Evolutionary conservation across 2,888 invertebrate species (phyloP).

Genomic region (Trichopoda pennipes): DNA sequence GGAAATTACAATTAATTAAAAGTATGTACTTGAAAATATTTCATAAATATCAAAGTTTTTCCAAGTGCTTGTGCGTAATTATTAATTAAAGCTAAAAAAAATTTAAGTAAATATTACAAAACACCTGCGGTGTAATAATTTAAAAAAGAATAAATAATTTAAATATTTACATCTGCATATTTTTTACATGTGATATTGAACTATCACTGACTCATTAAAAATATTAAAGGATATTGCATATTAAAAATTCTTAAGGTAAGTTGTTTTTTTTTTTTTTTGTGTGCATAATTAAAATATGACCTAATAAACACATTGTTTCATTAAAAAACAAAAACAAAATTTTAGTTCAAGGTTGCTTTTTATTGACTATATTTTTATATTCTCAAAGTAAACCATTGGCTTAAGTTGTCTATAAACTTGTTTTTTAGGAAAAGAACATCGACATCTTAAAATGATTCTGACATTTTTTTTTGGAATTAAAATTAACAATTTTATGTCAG

Average conservation of each 20-base stretch:
- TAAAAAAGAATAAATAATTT: slow-evolving; percentile 12
- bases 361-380: too few relatives aligned
- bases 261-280: not conserved
- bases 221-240: slow-evolving; percentile 20
- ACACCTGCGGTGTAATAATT: slow-evolving; percentile 5
- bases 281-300: too few relatives aligned
- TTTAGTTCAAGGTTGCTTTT: not conserved
- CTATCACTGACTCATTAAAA: not conserved
- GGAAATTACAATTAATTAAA: slow-evolving; percentile 49
- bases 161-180: slow-evolving; percentile 6
- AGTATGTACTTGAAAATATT: slow-evolving; percentile 19
- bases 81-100: not conserved
- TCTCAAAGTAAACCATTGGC: too few relatives aligned
- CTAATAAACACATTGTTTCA: too few relatives aligned
- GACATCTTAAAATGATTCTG: too few relatives aligned
- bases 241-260: slow-evolving; percentile 6
- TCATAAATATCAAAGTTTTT: slow-evolving; percentile 36
- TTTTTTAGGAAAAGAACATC: too few relatives aligned
- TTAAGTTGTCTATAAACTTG: too few relatives aligned
- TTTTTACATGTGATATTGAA: slow-evolving; percentile 3
- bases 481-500: too few relatives aligned
- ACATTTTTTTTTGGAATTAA: too few relatives aligned
- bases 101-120: slow-evolving; percentile 6
- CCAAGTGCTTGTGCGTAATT: slow-evolving; percentile 36
- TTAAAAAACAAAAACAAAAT: not conserved